Percentiles rank a stretch among this genome's conserved stretches.
Conservation (phyloP, 2,888 invertebrate species). For the Pyrochroa serraticornis region DNA sequence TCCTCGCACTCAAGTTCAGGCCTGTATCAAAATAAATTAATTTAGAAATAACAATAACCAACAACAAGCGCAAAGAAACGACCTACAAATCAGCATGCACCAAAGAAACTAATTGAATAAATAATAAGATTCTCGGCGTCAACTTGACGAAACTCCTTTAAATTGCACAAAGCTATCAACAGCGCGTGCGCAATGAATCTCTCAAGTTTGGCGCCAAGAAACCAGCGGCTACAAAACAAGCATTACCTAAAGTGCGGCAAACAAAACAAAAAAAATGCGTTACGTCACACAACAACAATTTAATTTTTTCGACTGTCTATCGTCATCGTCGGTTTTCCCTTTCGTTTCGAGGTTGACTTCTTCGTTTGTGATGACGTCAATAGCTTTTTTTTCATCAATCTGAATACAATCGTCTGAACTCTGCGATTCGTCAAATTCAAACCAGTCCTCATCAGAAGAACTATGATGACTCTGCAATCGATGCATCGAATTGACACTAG, state of each 20-base stretch:
- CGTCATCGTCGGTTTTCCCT: not conserved
- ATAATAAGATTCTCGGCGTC: not conserved
- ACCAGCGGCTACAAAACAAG: not conserved
- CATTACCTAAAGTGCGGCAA: constrained; percentile 8
- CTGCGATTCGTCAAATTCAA: constrained; percentile 52
- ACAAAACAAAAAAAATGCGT: not conserved
- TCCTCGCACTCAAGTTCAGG: constrained; percentile 41
- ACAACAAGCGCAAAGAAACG: constrained; percentile 28
- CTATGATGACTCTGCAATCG: constrained; percentile 58
- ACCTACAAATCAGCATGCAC: constrained; percentile 35
- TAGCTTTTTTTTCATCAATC: not conserved
- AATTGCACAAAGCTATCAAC: constrained; percentile 14
- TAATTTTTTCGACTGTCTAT: not conserved
- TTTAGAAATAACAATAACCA: constrained; percentile 20
- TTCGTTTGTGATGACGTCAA: constrained; percentile 2
- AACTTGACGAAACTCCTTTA: not conserved
- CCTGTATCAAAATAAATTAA: constrained; percentile 40
- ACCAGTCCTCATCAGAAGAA: constrained; percentile 60
- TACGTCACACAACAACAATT: constrained; percentile 24
- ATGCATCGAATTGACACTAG: constrained; percentile 44
- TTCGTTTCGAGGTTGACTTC: constrained; percentile 1
- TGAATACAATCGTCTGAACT: not conserved
- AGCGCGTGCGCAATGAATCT: constrained; percentile 12
- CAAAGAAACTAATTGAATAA: constrained; percentile 22
- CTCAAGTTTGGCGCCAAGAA: not conserved